Evolutionary conservation across 2,888 invertebrate genomes (phyloP), one percentile per base, ranked within the genome.

Genomic region (Drosophila merina): DNA sequence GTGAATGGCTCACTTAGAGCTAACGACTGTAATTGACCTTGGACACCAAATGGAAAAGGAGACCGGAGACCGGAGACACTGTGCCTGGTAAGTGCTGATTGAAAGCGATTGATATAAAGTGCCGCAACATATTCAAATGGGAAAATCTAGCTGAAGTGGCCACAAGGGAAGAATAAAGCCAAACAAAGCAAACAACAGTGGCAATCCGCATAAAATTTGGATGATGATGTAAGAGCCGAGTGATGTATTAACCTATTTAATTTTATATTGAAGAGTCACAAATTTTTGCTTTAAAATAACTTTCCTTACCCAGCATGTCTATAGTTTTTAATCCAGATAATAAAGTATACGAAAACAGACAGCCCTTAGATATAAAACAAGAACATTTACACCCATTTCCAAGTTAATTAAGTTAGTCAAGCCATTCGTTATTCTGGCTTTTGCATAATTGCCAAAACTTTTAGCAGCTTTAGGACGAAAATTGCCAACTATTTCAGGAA

Each of bases 1-100:
- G 30, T 64, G 63, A 64, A 64, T 47, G 64, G 52, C 62, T 63
- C 63, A 64, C 52, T 63, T 63, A 40, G 64, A 47, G 26, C 64
- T 45, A 64, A 52, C 52, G 64, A 64, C 63, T 45, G 38, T 52
- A 64, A 64, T 64, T 64, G 63, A 64, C 63, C 63, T 64, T 64
- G 52, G 36, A 28, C n/a, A 9, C 25, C 20, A 20, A 25, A 25
- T 44, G 25, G 10, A 25, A 5, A 25, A 5, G 6, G 42, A 14
- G 14, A 14, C 14, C 14, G 14, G 14, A 7, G 30, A 33, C 10
- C 28, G 57, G n/a, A 47, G 60, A 52, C 47, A 50, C 36, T 25
- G 45, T 20, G 10, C 26, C 4, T 14, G n/a, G 28, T 38, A 52
- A 63, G 45, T 64, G 63, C 38, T 51, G 63, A 63, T 64, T 64